Conservation (phyloP, 2,797 vertebrate genomes). For the Anabas testudineus region DNA sequence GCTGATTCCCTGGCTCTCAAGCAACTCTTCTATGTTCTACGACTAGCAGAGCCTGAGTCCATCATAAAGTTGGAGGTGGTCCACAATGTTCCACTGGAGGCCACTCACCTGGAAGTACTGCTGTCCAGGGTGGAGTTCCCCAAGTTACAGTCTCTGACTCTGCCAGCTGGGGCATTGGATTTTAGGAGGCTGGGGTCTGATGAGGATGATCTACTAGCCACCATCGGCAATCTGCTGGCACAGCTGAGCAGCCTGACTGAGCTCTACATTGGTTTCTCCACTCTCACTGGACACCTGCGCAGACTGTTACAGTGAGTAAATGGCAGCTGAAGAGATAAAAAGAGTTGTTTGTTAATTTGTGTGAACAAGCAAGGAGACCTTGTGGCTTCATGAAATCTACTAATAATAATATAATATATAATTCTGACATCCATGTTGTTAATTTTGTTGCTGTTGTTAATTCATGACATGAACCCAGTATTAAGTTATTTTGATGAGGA, state of each 20-base stretch:
- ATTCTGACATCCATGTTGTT: too few relatives aligned
- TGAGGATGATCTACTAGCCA: constrained; percentile 80
- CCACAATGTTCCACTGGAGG: constrained; percentile 93
- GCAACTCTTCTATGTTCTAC: constrained; percentile 90
- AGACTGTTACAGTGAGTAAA: constrained; percentile 88
- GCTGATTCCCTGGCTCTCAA: constrained; percentile 89
- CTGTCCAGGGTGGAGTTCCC: constrained; percentile 87
- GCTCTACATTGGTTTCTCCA: constrained; percentile 91
- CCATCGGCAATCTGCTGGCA: constrained; percentile 88
- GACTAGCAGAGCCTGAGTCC: constrained; percentile 82
- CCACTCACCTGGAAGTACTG: constrained; percentile 90
- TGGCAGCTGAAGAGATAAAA: background rate
- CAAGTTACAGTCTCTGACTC: constrained; percentile 87
- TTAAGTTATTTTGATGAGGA: background rate
- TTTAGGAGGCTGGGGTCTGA: constrained; percentile 77
- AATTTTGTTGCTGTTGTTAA: constrained; percentile 58
- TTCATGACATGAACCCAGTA: constrained; percentile 46
- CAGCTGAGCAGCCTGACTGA: constrained; percentile 86
- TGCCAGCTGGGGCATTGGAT: constrained; percentile 91
- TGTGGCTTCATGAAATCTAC: constrained; percentile 7
- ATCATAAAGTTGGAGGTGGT: constrained; percentile 91
- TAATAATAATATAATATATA: too few relatives aligned
- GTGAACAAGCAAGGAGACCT: background rate
- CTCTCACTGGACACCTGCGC: constrained; percentile 90
- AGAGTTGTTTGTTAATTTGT: constrained; percentile 7